Evolutionary conservation across 2,888 invertebrate genomes (phyloP), one percentile per base, ranked within the genome.

Genomic region (Drosophila pseudotakahashii): DNA sequence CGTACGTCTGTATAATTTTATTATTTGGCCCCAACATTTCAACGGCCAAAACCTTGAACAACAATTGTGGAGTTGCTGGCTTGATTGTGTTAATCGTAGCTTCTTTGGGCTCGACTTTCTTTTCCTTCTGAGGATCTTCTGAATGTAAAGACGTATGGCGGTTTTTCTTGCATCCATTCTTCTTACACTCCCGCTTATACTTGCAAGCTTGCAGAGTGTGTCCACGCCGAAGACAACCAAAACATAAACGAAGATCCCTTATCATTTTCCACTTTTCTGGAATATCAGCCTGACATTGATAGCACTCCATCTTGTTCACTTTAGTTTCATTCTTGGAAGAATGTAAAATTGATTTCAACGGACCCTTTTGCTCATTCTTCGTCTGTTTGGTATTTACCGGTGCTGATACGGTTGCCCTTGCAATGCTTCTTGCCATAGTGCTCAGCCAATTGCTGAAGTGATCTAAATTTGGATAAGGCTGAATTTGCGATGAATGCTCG

Each of bases 11-110:
- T n/a, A 7, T 14, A 7, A 39, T 39, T 7, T 39, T 39, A 14
- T 39, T 39, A n/a, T 39, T 39, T 39, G n/a, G 37, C n/a, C 37
- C 14, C 7, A 14, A 14, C n/a, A 39, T 39, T 14, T 39, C 39
- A 14, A 39, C 14, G 7, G 39, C n/a, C 37, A 14, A 39, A n/a
- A 14, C 7, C n/a, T 14, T 14, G n/a, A 39, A 39, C 7, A 39
- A 39, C 14, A 14, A 39, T 7, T 39, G 14, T 39, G 14, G 9
- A 7, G 2, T 14, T 14, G 3, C 14, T 39, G 39, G 39, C 9
- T 39, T 39, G n/a, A 37, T 37, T n/a, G 37, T 39, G 37, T 39
- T 39, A 14, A 14, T 39, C 37, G 14, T 39, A 39, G 37, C 37
- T 39, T 39, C n/a, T 39, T 39, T 39, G 7, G 37, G 37, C n/a